Evolutionary conservation across 2,888 invertebrate genomes (phyloP).

Genomic region (Tupiocoris notatus): DNA sequence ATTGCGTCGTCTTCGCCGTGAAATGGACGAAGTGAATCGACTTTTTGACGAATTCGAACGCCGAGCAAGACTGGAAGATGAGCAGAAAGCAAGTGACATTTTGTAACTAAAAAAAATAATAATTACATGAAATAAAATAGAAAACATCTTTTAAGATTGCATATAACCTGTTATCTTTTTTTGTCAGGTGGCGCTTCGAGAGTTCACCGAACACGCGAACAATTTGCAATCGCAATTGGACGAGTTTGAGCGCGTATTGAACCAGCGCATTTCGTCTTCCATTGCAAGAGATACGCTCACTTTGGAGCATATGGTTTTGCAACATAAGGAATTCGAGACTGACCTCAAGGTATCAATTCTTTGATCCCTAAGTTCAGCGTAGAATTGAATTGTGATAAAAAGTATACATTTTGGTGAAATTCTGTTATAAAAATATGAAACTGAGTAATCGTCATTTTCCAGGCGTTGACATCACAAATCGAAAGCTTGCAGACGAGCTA

Average conservation of each 20-base stretch:
- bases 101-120: too few species aligned
- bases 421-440: not conserved
- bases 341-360: constrained; percentile 62
- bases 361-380: not conserved
- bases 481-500: constrained; percentile 70
- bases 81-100: constrained; percentile 26
- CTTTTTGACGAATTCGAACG: constrained; percentile 91
- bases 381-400: too few species aligned
- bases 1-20: constrained; percentile 77
- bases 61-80: constrained; percentile 69
- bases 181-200: constrained; percentile 63
- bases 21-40: constrained; percentile 93
- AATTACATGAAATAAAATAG: too few species aligned
- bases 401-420: too few species aligned
- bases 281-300: constrained; percentile 86
- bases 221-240: constrained; percentile 62
- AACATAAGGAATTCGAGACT: constrained; percentile 87
- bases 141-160: too few species aligned
- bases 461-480: constrained; percentile 66
- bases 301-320: constrained; percentile 77
- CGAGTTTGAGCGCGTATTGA: constrained; percentile 79
- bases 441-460: constrained; percentile 50
- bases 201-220: constrained; percentile 27
- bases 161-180: too few species aligned
- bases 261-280: constrained; percentile 77